Conservation (phyloP, 2,113 vertebrate genomes). For the Silurus meridionalis region DNA sequence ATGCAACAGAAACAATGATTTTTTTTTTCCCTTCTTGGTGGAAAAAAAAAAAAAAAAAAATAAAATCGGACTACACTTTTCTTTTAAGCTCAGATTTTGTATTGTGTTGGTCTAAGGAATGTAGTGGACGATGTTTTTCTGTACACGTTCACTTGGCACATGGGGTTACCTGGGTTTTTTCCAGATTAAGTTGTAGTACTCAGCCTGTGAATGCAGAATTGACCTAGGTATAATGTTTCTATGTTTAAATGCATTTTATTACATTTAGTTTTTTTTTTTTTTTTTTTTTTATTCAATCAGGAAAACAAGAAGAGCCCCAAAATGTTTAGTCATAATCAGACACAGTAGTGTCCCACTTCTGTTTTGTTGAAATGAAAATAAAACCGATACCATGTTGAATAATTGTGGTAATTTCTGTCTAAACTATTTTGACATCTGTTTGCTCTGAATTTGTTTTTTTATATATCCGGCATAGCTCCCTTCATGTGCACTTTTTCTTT, state of each 20-base stretch:
- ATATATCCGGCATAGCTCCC: background rate
- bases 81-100: background rate
- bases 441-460: background rate
- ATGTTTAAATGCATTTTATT: slow-evolving; percentile 3
- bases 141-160: background rate
- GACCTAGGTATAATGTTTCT: background rate
- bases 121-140: background rate
- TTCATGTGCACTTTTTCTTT: background rate
- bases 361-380: slow-evolving; percentile 5
- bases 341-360: background rate
- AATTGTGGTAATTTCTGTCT: background rate
- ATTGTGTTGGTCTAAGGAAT: slow-evolving; percentile 7
- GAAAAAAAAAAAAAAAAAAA: slow-evolving; percentile 4
- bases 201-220: background rate
- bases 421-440: background rate
- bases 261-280: background rate
- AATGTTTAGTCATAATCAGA: background rate
- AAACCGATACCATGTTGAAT: background rate
- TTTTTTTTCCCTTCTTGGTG: no score
- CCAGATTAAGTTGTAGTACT: background rate
- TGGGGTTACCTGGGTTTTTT: background rate
- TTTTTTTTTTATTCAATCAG: background rate
- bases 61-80: background rate
- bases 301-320: background rate
- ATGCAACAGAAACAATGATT: slow-evolving; percentile 91